A percentile compares a stretch with the other conserved stretches of the same genome.
Conservation (phyloP, 2,113 vertebrate species). For the Lucifuga dentata region DNA sequence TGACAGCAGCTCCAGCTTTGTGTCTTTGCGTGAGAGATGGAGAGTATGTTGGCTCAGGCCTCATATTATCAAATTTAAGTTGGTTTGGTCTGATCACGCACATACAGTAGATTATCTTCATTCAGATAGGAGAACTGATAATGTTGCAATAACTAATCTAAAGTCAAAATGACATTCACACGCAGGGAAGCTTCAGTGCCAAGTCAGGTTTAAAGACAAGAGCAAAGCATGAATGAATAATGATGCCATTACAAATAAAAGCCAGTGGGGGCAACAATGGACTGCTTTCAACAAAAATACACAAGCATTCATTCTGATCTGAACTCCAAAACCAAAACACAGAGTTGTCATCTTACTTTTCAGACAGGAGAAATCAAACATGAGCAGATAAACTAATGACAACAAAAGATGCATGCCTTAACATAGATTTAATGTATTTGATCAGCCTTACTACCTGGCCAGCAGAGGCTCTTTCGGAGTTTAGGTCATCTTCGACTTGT, state of each 20-base stretch:
- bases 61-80: conserved; percentile 10
- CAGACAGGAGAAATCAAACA: conserved; percentile 22
- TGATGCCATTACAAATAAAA: background rate
- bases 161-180: conserved; percentile 2
- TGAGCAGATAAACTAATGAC: conserved; percentile 34
- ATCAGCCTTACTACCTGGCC: conserved; percentile 63
- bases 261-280: background rate
- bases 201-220: background rate
- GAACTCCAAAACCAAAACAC: conserved; percentile 1
- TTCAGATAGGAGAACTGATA: conserved; percentile 12
- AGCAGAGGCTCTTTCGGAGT: conserved; percentile 61
- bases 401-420: conserved; percentile 16
- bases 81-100: conserved; percentile 1
- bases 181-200: background rate
- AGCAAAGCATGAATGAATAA: background rate
- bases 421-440: conserved; percentile 11
- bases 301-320: background rate
- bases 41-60: conserved; percentile 20
- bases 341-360: conserved; percentile 21
- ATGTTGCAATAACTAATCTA: background rate
- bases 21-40: conserved; percentile 22
- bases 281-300: background rate
- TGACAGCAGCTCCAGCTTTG: conserved; percentile 26
- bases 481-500: conserved; percentile 71
- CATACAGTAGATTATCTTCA: conserved; percentile 22